Percentiles rank a stretch among this genome's conserved stretches.
phyloP scores from a whole-genome alignment of 1,140 invertebrate species.

The Magallana angulata region DNA sequence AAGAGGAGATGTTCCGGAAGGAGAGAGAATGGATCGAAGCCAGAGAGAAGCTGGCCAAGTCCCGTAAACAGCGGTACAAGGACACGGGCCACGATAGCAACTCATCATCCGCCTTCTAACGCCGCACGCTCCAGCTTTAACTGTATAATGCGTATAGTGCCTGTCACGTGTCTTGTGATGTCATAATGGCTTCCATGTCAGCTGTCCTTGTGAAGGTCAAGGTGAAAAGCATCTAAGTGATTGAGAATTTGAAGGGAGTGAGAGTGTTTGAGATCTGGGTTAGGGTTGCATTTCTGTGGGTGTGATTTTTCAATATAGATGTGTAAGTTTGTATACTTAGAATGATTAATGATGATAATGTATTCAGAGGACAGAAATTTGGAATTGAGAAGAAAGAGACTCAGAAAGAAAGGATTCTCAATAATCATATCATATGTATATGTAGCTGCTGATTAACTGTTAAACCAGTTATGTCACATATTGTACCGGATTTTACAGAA shows the following conservation, averaged over 20 bases:
- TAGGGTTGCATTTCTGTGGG: too few relatives aligned
- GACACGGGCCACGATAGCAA: conserved; percentile 67
- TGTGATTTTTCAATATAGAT: too few relatives aligned
- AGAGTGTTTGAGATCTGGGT: too few relatives aligned
- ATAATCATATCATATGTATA: too few relatives aligned
- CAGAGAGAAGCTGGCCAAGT: conserved; percentile 87
- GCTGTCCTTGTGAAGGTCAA: not conserved
- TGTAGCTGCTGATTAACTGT: too few relatives aligned
- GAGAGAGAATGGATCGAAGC: conserved; percentile 96
- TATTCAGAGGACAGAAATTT: too few relatives aligned
- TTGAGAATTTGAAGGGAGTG: not conserved
- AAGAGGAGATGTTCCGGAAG: conserved; percentile 91
- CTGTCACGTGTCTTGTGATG: conserved; percentile 16
- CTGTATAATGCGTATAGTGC: not conserved
- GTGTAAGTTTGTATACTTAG: too few relatives aligned
- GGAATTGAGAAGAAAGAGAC: too few relatives aligned
- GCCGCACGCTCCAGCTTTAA: not conserved
- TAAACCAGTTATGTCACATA: too few relatives aligned
- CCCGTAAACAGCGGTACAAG: conserved; percentile 80
- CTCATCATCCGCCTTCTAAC: conserved; percentile 61
- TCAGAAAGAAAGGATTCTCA: too few relatives aligned
- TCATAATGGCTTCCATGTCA: conserved; percentile 3
- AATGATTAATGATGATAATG: too few relatives aligned
- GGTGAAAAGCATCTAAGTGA: not conserved
- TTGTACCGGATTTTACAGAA: too few relatives aligned